Evolutionary conservation across 35 echinoderm and acorn worm genomes (phyloP).

Genomic region (Stichopus chloronotus): DNA sequence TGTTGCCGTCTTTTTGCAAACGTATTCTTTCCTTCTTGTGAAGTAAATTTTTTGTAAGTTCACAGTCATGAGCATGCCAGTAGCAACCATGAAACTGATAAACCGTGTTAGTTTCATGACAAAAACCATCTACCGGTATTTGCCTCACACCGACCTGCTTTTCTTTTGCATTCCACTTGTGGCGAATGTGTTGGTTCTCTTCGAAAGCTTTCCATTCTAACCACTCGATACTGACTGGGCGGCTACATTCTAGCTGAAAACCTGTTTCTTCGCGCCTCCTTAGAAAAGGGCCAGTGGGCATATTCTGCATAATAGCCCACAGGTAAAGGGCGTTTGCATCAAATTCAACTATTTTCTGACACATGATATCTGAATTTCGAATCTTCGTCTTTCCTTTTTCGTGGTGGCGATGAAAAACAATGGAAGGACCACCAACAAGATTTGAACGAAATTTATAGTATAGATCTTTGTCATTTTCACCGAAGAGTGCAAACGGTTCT

Average conservation of each 20-base stretch:
- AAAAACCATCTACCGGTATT: slow-evolving; percentile 45
- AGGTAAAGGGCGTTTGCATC: slow-evolving; percentile 68
- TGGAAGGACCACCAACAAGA: slow-evolving; percentile 42
- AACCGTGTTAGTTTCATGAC: neutral
- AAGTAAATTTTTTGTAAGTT: no score
- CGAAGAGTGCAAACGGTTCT: neutral
- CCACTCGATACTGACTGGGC: slow-evolving; percentile 41
- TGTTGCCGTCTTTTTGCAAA: no score
- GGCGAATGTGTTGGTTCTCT: slow-evolving; percentile 15
- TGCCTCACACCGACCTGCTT: no score
- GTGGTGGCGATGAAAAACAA: slow-evolving; percentile 52
- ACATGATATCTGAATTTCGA: slow-evolving; percentile 30
- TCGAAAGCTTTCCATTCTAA: slow-evolving; percentile 43
- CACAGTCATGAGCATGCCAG: slow-evolving; percentile 16
- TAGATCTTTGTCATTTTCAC: slow-evolving; percentile 13
- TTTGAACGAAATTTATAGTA: neutral
- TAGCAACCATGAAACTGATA: slow-evolving; percentile 51
- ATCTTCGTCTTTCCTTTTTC: slow-evolving; percentile 38
- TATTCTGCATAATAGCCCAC: slow-evolving; percentile 58
- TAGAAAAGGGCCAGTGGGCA: slow-evolving; percentile 26
- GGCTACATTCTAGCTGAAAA: slow-evolving; percentile 39
- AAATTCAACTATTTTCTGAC: slow-evolving; percentile 56
- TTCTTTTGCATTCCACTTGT: slow-evolving; percentile 38
- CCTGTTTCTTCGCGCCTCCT: slow-evolving; percentile 33
- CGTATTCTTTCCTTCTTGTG: no score